A percentile compares a stretch with the other conserved stretches of the same genome.
Conservation (phyloP, 2,113 vertebrate genomes). For the Equus quagga region DNA sequence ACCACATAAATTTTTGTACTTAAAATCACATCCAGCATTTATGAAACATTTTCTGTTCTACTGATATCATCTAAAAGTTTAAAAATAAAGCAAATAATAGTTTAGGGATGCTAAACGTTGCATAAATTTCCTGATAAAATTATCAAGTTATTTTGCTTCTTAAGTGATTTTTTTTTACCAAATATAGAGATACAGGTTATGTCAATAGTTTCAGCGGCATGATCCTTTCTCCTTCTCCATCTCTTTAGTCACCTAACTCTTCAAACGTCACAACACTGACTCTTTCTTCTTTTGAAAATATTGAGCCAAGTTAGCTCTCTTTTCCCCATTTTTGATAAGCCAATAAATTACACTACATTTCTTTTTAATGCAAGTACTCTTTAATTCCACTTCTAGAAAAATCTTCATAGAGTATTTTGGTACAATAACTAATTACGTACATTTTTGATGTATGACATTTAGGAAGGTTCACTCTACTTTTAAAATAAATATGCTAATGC, state of each 20-base stretch:
- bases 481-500: not conserved
- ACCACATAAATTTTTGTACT: not conserved
- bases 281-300: not conserved
- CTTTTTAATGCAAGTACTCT: not conserved
- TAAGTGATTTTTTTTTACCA: not conserved
- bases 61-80: not conserved
- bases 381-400: not conserved
- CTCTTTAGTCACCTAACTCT: not conserved
- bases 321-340: not conserved
- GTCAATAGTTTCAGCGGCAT: not conserved
- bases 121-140: not conserved
- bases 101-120: not conserved
- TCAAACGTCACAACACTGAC: not conserved
- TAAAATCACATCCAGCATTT: not conserved
- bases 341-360: not conserved
- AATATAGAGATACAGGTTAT: not conserved
- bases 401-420: not conserved
- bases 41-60: not conserved
- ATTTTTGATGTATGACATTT: not conserved
- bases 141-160: not conserved
- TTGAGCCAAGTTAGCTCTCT: not conserved
- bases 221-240: not conserved
- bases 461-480: not conserved
- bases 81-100: not conserved
- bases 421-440: not conserved